Percentiles rank a stretch among this genome's conserved stretches.
Conservation (phyloP, 2,888 invertebrate genomes). For the Xanthorhoe spadicearia region DNA sequence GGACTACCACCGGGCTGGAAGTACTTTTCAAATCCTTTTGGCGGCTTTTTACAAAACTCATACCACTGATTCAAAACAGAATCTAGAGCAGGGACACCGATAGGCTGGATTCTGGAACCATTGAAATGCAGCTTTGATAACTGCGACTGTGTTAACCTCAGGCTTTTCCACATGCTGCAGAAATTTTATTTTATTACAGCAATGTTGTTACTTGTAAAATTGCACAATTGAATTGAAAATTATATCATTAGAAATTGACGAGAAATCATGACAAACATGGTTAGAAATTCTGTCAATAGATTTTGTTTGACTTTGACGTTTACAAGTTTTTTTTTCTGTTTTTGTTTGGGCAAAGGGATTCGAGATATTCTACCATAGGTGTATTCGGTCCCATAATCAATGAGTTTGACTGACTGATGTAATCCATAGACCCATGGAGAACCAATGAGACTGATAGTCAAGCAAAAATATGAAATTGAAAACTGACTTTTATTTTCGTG, state of each 20-base stretch:
- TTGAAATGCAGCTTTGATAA: conserved; percentile 76
- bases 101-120: conserved; percentile 71
- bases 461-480: too few species aligned
- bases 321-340: conserved; percentile 1
- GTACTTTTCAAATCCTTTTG: conserved; percentile 97
- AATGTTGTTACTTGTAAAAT: conserved; percentile 55
- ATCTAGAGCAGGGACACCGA: conserved; percentile 83
- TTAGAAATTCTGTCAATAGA: conserved; percentile 69
- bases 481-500: conserved; percentile 9
- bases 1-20: conserved; percentile 87
- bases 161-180: conserved; percentile 78
- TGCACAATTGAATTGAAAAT: conserved; percentile 69
- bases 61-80: conserved; percentile 86
- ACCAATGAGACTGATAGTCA: too few species aligned
- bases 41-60: conserved; percentile 90
- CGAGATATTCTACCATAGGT: conserved; percentile 2
- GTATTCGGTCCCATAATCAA: not conserved
- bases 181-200: conserved; percentile 57
- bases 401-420: not conserved
- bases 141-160: conserved; percentile 78
- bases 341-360: not conserved
- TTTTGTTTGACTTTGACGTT: not conserved
- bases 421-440: too few species aligned
- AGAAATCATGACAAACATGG: conserved; percentile 75
- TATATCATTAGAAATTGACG: conserved; percentile 69